phyloP scores from a whole-genome alignment of 2,113 vertebrate species.

The Corythaeola cristata region DNA sequence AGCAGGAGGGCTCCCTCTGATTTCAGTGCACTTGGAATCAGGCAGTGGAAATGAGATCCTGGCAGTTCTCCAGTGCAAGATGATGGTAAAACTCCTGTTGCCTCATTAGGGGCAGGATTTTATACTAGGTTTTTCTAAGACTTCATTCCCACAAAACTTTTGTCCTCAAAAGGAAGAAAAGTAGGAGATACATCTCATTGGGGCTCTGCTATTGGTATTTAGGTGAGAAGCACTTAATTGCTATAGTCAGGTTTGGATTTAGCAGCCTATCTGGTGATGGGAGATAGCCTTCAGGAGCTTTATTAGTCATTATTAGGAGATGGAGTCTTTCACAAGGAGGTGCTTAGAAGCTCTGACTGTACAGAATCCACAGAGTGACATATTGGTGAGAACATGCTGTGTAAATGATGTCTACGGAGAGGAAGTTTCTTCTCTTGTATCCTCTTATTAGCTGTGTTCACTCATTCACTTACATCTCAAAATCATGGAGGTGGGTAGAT shows the following conservation, averaged over 20 bases:
- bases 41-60: neutral
- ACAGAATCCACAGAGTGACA: neutral
- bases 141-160: neutral
- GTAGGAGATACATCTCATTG: neutral
- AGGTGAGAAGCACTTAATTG: neutral
- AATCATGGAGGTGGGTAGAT: neutral
- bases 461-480: neutral
- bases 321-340: neutral
- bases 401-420: neutral
- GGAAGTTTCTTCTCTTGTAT: neutral
- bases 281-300: neutral
- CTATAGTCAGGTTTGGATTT: neutral
- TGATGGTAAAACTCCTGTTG: neutral
- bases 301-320: neutral
- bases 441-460: neutral
- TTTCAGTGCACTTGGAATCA: neutral
- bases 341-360: neutral
- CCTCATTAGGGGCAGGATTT: neutral
- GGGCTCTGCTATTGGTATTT: neutral
- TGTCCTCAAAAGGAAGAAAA: neutral
- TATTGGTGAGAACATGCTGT: accelerated
- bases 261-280: neutral
- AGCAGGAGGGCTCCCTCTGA: neutral
- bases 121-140: neutral
- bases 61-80: neutral